A percentile compares a stretch with the other conserved stretches of the same genome.
Evolutionary conservation across 2,888 invertebrate species (phyloP).

Genomic region (Luperina nickerlii): DNA sequence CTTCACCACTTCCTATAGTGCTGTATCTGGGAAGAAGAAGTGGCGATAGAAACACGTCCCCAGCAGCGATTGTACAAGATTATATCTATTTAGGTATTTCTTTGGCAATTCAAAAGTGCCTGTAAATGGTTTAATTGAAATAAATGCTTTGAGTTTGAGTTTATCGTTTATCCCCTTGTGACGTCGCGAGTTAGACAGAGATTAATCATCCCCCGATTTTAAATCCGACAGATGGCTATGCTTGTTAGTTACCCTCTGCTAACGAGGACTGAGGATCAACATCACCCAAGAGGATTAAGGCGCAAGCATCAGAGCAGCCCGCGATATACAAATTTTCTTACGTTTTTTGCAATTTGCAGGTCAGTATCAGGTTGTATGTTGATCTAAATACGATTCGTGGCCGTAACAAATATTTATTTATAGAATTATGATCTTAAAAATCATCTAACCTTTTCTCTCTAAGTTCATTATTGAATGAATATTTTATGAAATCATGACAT

Average conservation of each 20-base stretch:
- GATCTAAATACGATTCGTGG: too few relatives aligned
- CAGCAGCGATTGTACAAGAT: neutral
- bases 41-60: too few relatives aligned
- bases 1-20: too few relatives aligned
- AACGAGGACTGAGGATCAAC: constrained; percentile 15
- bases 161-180: constrained; percentile 23
- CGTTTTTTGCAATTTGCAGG: neutral
- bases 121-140: neutral
- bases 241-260: constrained; percentile 9
- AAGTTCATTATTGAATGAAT: too few relatives aligned
- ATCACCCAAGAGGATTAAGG: constrained; percentile 21
- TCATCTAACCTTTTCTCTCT: too few relatives aligned
- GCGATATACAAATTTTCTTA: neutral
- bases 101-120: neutral
- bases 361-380: too few relatives aligned
- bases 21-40: too few relatives aligned
- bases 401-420: too few relatives aligned
- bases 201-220: constrained; percentile 16
- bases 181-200: neutral
- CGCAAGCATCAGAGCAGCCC: neutral
- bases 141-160: neutral
- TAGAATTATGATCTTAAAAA: too few relatives aligned
- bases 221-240: constrained; percentile 34
- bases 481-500: too few relatives aligned
- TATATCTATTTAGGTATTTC: neutral